A percentile compares a stretch with the other conserved stretches of the same genome.
These are phyloP conservation scores for Scomber scombrus DNA, from an alignment of 2,113 vertebrate genomes.

Conservation along the genomic window DNA sequence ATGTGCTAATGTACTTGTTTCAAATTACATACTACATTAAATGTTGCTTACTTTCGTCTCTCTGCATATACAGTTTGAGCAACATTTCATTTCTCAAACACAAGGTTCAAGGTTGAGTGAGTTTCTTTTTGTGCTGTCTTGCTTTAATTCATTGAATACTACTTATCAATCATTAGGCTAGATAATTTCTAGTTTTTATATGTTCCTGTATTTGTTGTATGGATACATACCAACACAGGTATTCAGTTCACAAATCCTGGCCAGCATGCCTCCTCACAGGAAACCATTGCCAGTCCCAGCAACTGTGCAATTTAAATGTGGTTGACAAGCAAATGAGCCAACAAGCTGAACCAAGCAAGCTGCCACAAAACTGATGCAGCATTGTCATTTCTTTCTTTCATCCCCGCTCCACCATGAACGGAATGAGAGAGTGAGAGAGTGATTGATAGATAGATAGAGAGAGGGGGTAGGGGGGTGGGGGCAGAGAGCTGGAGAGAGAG, in stretches of 20 bases:
- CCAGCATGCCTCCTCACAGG: slow-evolving; percentile 27
- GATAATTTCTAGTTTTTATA: slow-evolving; percentile 34
- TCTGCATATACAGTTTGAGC: background rate
- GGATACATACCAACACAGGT: slow-evolving; percentile 48
- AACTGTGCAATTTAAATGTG: slow-evolving; percentile 64
- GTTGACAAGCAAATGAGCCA: slow-evolving; percentile 49
- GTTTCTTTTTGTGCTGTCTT: slow-evolving; percentile 17
- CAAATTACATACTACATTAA: background rate
- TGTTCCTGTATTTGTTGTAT: slow-evolving; percentile 12
- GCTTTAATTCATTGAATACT: slow-evolving; percentile 9
- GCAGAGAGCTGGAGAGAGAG: slow-evolving; percentile 6
- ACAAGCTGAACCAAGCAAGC: slow-evolving; percentile 35
- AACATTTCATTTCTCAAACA: slow-evolving; percentile 23
- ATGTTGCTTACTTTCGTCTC: too few species aligned
- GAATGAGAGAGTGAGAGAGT: slow-evolving; percentile 1
- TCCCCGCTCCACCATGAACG: slow-evolving; percentile 34
- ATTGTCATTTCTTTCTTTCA: slow-evolving; percentile 38
- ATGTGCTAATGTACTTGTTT: background rate
- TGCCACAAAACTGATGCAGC: slow-evolving; percentile 54
- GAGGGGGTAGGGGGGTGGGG: background rate
- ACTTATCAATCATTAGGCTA: slow-evolving; percentile 36
- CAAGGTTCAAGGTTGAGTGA: background rate
- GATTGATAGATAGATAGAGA: slow-evolving; percentile 25
- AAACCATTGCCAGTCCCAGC: slow-evolving; percentile 28
- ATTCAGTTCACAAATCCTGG: slow-evolving; percentile 49